Evolutionary conservation across 2,888 invertebrate genomes (phyloP).

Genomic region (Linyphia triangularis): DNA sequence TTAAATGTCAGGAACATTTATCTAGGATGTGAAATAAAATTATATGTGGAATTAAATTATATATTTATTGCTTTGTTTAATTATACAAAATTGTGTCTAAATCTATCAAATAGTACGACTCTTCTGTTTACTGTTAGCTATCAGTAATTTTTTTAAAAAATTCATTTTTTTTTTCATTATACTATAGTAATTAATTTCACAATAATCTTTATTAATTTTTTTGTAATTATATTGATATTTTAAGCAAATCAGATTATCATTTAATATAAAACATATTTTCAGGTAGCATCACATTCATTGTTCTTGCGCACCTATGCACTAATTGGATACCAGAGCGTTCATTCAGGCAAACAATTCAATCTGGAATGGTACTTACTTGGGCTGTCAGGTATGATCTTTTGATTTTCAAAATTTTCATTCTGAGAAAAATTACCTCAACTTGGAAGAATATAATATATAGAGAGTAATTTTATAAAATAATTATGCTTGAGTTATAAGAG

Average conservation of each 20-base stretch:
- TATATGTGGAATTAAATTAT: no score
- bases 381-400: constrained; percentile 79
- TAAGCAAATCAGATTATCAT: neutral
- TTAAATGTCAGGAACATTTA: no score
- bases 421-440: no score
- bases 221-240: neutral
- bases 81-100: no score
- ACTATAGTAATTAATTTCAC: neutral
- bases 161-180: neutral
- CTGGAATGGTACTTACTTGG: constrained; percentile 79
- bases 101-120: no score
- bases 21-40: no score
- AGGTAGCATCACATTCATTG: constrained; percentile 79
- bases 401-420: no score
- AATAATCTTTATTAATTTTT: neutral
- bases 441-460: no score
- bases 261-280: constrained; percentile 57
- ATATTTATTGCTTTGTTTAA: no score
- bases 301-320: constrained; percentile 78
- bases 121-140: no score
- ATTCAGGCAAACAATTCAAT: constrained; percentile 79
- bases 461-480: no score
- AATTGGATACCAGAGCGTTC: constrained; percentile 78
- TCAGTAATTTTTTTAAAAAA: neutral
- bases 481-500: no score